Evolutionary conservation across 2,797 vertebrate species (phyloP), one percentile per base, ranked within the genome.

Genomic region (Pantherophis vulpinus): DNA sequence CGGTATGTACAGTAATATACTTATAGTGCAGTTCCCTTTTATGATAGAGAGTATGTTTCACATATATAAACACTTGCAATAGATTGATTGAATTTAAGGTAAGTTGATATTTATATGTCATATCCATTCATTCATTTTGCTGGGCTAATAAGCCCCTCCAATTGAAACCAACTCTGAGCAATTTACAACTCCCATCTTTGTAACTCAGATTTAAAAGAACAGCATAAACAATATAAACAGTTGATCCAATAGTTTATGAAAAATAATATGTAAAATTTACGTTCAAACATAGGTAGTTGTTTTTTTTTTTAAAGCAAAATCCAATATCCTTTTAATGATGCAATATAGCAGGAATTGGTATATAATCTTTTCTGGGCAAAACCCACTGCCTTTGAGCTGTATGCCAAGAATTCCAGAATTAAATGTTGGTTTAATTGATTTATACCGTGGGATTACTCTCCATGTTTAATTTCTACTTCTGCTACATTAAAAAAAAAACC

Each of bases 1-100:
- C 90, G 0, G 97, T 97, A 95, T 94, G 96, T 95, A 91, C 66
- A 93, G 63, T n/a, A 90, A 51, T 79, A 47, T 14, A 6, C 8
- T 79, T 60, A 37, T 0, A 20, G 29, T 42, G 25, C 55, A 11
- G 14, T 37, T 74, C 5, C 59, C 20, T 93, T 74, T 88, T 11
- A 29, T 54, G 10, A 61, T 11, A 42, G n/a, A 56, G 27, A 56
- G 18, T 16, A 27, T 20, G 8, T 87, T 90, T 10, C 25, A 25
- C 42, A 29, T 42, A 7, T 11, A 87, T n/a, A 29, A 86, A 66
- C 42, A 18, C 8, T 37, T 13, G 2, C 18, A 8, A 8, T 58
- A 2, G 11, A 23, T 51, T 29, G 25, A 56, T 42, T 63, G 23
- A 51, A 55, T 32, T 59, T 66, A 58, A 90, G n/a, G 10, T 14